Evolutionary conservation across 2,797 vertebrate species (phyloP).

Genomic region (Silurus lanzhouensis): DNA sequence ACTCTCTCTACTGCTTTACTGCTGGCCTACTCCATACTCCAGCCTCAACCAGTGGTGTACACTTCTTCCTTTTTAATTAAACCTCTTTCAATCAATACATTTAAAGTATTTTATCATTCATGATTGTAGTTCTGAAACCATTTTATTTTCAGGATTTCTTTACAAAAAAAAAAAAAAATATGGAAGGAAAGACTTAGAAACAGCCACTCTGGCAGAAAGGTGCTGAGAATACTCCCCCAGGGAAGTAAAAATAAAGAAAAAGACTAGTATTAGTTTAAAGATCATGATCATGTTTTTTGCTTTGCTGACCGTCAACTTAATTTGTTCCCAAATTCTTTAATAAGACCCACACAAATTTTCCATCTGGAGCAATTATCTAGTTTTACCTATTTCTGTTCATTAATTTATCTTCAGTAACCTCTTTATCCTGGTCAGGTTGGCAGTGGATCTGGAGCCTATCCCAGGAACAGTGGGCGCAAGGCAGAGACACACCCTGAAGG

Average conservation of each 20-base stretch:
- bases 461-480: not conserved
- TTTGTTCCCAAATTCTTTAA: not conserved
- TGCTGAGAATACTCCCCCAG: not conserved
- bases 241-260: not conserved
- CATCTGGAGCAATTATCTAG: not conserved
- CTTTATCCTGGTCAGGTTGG: not conserved
- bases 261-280: not conserved
- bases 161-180: too few relatives aligned
- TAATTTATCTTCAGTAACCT: not conserved
- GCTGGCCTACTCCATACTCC: conserved; percentile 50
- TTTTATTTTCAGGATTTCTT: not conserved
- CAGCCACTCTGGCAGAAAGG: not conserved
- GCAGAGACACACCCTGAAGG: conserved; percentile 16
- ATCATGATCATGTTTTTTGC: not conserved
- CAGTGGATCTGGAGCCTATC: conserved; percentile 4
- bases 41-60: conserved; percentile 64
- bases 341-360: not conserved
- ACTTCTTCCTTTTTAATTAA: conserved; percentile 13
- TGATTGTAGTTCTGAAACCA: not conserved
- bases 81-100: not conserved
- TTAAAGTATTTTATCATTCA: not conserved
- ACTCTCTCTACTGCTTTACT: conserved; percentile 58
- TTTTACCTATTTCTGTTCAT: not conserved
- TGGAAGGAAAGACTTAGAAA: not conserved
- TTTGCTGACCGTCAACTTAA: not conserved